Conservation (phyloP, 2,888 invertebrate genomes). For the Caenorhabditis sp. region DNA sequence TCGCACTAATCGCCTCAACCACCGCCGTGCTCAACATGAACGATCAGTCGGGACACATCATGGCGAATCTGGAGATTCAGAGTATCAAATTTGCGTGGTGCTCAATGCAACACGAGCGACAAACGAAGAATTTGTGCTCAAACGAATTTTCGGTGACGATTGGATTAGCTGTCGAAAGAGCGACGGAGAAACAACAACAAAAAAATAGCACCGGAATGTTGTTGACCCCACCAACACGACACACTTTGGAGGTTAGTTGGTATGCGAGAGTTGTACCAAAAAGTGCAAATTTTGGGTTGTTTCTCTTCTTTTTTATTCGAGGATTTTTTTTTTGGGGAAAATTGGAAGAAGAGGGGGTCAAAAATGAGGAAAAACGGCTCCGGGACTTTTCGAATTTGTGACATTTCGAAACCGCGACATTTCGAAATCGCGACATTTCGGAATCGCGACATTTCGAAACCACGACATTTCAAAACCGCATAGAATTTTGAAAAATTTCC, state of each 20-base stretch:
- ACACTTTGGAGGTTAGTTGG: conserved; percentile 22
- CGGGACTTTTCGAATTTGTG: too few relatives aligned
- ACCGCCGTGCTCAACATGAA: conserved; percentile 63
- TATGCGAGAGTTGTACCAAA: background rate
- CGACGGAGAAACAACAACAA: background rate
- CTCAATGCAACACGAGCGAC: conserved; percentile 55
- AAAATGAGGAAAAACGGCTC: too few relatives aligned
- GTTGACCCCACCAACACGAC: conserved; percentile 38
- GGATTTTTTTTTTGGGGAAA: background rate
- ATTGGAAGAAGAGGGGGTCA: too few relatives aligned
- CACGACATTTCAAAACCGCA: too few relatives aligned
- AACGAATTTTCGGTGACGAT: conserved; percentile 66
- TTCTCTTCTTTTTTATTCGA: background rate
- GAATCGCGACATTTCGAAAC: too few relatives aligned
- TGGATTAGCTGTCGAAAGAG: conserved; percentile 24
- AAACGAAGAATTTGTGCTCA: conserved; percentile 55
- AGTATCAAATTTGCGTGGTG: conserved; percentile 59
- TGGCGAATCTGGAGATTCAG: conserved; percentile 61
- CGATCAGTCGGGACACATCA: conserved; percentile 55
- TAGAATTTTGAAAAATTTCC: too few relatives aligned
- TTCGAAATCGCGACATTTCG: too few relatives aligned
- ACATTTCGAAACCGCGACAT: too few relatives aligned
- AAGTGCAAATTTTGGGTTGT: background rate
- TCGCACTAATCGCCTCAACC: conserved; percentile 81
- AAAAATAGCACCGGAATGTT: conserved; percentile 17